These are phyloP conservation scores for Aporrectodea caliginosa DNA, from an alignment of 1,140 invertebrate species.

Conservation along the genomic window DNA sequence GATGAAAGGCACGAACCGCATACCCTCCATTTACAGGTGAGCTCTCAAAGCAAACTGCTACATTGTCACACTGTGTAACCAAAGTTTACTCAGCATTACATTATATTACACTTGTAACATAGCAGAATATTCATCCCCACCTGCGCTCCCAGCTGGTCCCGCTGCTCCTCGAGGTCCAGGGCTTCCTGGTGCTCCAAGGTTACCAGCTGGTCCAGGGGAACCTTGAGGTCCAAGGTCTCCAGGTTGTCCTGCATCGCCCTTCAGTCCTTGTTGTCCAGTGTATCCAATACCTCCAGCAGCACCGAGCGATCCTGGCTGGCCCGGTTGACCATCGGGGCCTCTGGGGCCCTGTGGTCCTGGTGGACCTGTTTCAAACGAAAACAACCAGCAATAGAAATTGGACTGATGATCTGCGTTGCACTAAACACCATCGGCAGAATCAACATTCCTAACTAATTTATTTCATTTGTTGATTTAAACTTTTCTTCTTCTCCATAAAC, in stretches of 20 bases:
- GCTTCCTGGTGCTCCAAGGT: constrained; percentile 3
- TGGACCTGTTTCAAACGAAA: neutral
- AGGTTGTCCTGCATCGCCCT: constrained; percentile 4
- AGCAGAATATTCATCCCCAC: no score
- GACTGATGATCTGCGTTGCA: no score
- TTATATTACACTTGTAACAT: no score
- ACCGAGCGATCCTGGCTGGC: neutral
- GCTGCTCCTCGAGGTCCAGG: constrained; percentile 9
- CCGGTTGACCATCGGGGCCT: neutral
- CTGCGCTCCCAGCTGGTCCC: neutral
- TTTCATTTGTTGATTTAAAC: no score
- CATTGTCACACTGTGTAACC: no score
- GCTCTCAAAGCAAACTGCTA: no score
- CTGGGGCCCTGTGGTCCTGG: neutral
- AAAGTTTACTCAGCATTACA: no score
- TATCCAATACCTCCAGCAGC: neutral
- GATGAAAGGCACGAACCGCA: no score
- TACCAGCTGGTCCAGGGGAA: constrained; percentile 14
- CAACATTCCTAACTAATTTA: no score
- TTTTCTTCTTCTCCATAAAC: no score
- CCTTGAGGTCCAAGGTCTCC: constrained; percentile 8
- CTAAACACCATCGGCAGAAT: no score
- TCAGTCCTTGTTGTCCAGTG: neutral
- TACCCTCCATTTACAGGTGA: no score
- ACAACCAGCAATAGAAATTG: neutral